Evolutionary conservation across 2,113 vertebrate genomes (phyloP).

Genomic region (Pseudonaja textilis): DNA sequence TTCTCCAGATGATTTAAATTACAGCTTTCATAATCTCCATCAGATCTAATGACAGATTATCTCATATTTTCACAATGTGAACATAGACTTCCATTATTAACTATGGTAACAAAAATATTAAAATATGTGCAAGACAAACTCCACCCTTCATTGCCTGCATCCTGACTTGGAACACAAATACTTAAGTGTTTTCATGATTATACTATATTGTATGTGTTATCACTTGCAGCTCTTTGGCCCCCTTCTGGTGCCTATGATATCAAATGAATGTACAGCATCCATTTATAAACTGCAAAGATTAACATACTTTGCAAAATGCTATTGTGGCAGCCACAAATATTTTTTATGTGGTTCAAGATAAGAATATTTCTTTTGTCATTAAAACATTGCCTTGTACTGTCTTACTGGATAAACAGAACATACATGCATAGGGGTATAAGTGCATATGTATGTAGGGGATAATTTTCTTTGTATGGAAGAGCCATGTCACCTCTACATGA

Average conservation of each 20-base stretch:
- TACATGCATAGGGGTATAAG: neutral
- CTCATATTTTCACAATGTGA: neutral
- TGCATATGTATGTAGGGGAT: neutral
- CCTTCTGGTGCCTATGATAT: neutral
- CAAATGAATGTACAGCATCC: neutral
- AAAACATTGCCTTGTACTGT: neutral
- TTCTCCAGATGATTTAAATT: neutral
- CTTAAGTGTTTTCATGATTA: neutral
- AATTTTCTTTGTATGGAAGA: neutral
- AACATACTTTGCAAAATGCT: neutral
- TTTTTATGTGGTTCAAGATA: neutral
- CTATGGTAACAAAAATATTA: neutral
- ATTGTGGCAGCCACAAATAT: neutral
- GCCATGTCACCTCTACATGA: neutral
- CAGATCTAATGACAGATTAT: neutral
- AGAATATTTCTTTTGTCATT: neutral
- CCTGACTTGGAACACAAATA: neutral
- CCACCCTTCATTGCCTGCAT: neutral
- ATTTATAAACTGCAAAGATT: neutral
- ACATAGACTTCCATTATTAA: neutral
- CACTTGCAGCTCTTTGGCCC: neutral
- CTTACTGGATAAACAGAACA: neutral
- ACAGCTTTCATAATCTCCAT: neutral
- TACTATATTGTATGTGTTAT: neutral
- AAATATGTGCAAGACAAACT: neutral